A percentile compares a stretch with the other conserved stretches of the same genome.
Conservation (phyloP, 2,888 invertebrate species). For the Acrobasis suavella region DNA sequence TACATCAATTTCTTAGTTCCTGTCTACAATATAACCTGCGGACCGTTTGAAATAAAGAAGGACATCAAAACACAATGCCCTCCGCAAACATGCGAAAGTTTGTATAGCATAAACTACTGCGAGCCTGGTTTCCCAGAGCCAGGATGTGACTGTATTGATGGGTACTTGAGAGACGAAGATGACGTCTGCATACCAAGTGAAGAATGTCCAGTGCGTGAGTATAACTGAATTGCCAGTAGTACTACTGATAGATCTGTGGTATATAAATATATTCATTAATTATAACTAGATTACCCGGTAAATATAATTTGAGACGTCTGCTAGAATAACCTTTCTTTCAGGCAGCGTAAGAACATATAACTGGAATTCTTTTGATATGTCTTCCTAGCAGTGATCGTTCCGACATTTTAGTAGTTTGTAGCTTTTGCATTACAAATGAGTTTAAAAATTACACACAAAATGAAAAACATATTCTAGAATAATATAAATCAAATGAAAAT, state of each 20-base stretch:
- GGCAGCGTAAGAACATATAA: no score
- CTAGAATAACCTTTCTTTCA: no score
- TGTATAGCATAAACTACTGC: slow-evolving; percentile 21
- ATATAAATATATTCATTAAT: no score
- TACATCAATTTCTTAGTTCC: slow-evolving; percentile 2
- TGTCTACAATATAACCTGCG: slow-evolving; percentile 29
- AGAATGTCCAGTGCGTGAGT: slow-evolving; percentile 32
- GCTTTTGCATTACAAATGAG: no score
- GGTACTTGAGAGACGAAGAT: slow-evolving; percentile 30
- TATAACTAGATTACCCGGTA: no score
- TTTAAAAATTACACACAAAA: no score
- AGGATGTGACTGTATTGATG: slow-evolving; percentile 35
- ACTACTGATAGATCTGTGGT: not conserved
- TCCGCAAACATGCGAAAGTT: slow-evolving; percentile 36
- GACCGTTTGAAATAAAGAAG: slow-evolving; percentile 32
- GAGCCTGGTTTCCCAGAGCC: slow-evolving; percentile 25
- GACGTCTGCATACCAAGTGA: slow-evolving; percentile 30
- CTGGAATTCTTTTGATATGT: no score
- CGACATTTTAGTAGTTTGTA: no score
- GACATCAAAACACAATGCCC: slow-evolving; percentile 34
- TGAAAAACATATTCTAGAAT: no score
- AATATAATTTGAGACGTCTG: no score
- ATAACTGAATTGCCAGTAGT: not conserved
- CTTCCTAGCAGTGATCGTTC: no score
- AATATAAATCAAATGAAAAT: not conserved